Conservation (phyloP, 1,140 invertebrate genomes). For the Caerostris extrusa region DNA sequence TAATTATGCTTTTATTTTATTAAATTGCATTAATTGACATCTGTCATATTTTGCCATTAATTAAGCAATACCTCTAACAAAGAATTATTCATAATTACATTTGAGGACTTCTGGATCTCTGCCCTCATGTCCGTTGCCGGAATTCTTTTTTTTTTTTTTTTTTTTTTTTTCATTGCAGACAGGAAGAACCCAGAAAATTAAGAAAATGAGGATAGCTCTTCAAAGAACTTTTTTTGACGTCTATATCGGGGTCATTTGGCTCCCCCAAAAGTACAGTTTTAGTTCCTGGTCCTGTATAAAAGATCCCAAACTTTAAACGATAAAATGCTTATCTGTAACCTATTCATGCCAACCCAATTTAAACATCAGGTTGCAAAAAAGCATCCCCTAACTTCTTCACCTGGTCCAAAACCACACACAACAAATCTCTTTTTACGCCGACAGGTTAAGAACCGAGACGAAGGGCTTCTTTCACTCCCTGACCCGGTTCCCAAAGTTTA, state of each 20-base stretch:
- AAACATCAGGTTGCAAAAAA: background rate
- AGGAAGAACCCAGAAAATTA: background rate
- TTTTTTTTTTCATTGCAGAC: too few species aligned
- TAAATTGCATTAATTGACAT: too few species aligned
- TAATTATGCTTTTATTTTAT: too few species aligned
- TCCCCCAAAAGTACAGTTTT: background rate
- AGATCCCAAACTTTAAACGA: background rate
- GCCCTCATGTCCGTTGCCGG: too few species aligned
- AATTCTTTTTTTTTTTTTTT: too few species aligned
- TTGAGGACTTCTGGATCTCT: too few species aligned
- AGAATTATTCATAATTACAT: too few species aligned
- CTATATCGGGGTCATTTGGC: background rate
- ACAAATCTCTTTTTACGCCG: slow-evolving; percentile 66
- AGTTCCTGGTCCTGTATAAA: slow-evolving; percentile 27
- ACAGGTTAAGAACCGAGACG: slow-evolving; percentile 55
- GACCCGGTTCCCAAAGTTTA: slow-evolving; percentile 65
- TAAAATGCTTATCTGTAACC: slow-evolving; percentile 17
- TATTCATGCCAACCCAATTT: slow-evolving; percentile 56
- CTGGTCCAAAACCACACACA: slow-evolving; percentile 2
- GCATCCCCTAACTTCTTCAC: background rate
- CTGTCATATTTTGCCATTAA: too few species aligned
- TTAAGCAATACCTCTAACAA: too few species aligned
- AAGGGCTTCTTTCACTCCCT: background rate
- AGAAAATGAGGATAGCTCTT: background rate
- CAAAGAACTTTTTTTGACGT: background rate